phyloP scores from a whole-genome alignment of 2,797 vertebrate species.

The Tenualosa ilisha region DNA sequence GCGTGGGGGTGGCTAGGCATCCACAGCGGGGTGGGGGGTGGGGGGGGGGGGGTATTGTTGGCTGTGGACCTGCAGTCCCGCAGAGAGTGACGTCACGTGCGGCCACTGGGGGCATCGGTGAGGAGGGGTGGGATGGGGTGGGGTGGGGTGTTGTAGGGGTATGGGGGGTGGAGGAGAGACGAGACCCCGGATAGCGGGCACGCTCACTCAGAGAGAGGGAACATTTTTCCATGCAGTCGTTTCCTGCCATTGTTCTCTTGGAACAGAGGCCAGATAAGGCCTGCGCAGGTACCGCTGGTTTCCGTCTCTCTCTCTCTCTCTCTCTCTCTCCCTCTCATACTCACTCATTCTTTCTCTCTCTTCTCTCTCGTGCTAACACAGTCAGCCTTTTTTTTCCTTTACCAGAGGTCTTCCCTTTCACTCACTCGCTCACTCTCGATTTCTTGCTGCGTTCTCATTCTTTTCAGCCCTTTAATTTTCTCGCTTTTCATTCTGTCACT shows the following conservation, averaged over 20 bases:
- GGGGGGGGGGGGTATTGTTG: constrained; percentile 23
- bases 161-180: constrained; percentile 53
- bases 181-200: constrained; percentile 74
- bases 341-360: constrained; percentile 40
- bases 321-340: constrained; percentile 23
- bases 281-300: constrained; percentile 73
- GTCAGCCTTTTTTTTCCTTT: background rate
- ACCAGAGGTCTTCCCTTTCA: constrained; percentile 17
- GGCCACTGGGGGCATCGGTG: constrained; percentile 63
- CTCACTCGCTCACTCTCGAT: background rate
- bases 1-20: background rate
- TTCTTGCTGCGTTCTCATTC: background rate
- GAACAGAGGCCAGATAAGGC: constrained; percentile 76
- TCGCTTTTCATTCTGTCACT: constrained; percentile 29
- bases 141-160: constrained; percentile 46
- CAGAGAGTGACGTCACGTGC: constrained; percentile 67
- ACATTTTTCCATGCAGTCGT: constrained; percentile 74
- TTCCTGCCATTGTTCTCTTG: constrained; percentile 80
- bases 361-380: constrained; percentile 46
- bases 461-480: constrained; percentile 33
- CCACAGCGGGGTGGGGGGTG: background rate
- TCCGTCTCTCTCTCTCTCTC: constrained; percentile 48
- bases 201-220: constrained; percentile 68
- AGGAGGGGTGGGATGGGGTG: constrained; percentile 50
- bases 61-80: constrained; percentile 41